phyloP scores from a whole-genome alignment of 1,140 invertebrate genomes.

The Lethrus apterus region DNA sequence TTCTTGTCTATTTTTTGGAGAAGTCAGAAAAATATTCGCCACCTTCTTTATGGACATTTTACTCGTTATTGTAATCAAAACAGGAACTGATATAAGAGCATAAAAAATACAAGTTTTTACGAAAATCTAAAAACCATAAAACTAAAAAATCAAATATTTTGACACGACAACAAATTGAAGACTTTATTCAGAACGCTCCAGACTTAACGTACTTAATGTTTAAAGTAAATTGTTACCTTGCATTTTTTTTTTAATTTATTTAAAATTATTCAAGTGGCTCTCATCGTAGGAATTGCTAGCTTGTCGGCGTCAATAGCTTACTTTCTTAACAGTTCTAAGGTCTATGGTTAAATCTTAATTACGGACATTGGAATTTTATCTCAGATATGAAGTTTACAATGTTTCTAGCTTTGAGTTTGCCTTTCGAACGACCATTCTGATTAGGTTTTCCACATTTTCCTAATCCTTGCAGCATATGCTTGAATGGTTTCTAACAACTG shows the following conservation, averaged over 20 bases:
- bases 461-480: too few relatives aligned
- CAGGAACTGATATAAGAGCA: too few relatives aligned
- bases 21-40: background rate
- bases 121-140: background rate
- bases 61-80: background rate
- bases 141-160: background rate
- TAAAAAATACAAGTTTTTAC: background rate
- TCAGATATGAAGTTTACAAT: too few relatives aligned
- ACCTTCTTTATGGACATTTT: background rate
- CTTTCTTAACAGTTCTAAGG: background rate
- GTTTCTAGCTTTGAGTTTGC: too few relatives aligned
- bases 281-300: background rate
- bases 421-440: too few relatives aligned
- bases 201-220: background rate
- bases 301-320: background rate
- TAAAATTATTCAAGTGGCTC: background rate
- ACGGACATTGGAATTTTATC: too few relatives aligned
- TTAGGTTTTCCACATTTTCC: too few relatives aligned
- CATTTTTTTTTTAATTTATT: background rate
- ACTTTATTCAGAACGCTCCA: background rate
- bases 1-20: background rate
- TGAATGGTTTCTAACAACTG: too few relatives aligned
- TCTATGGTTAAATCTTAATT: too few relatives aligned
- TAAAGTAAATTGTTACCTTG: background rate
- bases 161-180: background rate